Evolutionary conservation across 2,113 vertebrate genomes (phyloP), one percentile per base, ranked within the genome.

Genomic region (Phalacrocorax carbo): DNA sequence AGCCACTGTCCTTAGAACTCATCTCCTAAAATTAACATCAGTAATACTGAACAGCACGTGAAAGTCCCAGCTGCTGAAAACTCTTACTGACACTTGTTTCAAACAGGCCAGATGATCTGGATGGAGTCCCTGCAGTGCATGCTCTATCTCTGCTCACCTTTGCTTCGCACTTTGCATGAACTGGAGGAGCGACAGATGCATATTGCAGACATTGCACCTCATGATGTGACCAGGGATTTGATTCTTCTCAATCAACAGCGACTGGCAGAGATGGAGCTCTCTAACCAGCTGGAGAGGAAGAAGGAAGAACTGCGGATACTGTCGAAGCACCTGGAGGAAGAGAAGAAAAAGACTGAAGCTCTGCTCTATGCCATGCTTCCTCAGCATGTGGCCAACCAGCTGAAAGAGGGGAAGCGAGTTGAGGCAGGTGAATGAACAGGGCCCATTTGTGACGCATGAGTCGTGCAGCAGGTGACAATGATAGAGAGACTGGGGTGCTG

Each of bases 211-310:
- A 98, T 99, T 2, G 98, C 98, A 1, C 98, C 97, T 15, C 98
- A 99, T 2, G 98, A 99, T 14, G 98, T 98, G 55, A 99, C 98
- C 16, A 96, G 98, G n/a, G 98, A 99, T 58, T 69, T 99, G 78
- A 99, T 99, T 52, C 98, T 99, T 9, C 98, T 99, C 77, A 99
- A 99, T 15, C 98, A 99, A 95, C 98, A 98, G 95, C 91, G 98
- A 1, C 88, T 99, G 94, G 98, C 98, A 0, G 98, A 99, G 89
- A 98, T 99, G 82, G 98, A 99, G 96, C 98, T 99, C 61, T 99
- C 98, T 9, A 99, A 97, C 94, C 98, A 99, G 97, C 97, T 99
- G 77, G 98, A 99, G 96, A 98, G 98, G 84, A 98, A 98, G 94
- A 98, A 98, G 82, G 98, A 98, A 64, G 98, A 98, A 42, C 97